Evolutionary conservation across 30 jellyfish, hydroid and myxozoan genomes (phyloP), one percentile per base, ranked within the genome.

Genomic region (Catostylus mosaicus): DNA sequence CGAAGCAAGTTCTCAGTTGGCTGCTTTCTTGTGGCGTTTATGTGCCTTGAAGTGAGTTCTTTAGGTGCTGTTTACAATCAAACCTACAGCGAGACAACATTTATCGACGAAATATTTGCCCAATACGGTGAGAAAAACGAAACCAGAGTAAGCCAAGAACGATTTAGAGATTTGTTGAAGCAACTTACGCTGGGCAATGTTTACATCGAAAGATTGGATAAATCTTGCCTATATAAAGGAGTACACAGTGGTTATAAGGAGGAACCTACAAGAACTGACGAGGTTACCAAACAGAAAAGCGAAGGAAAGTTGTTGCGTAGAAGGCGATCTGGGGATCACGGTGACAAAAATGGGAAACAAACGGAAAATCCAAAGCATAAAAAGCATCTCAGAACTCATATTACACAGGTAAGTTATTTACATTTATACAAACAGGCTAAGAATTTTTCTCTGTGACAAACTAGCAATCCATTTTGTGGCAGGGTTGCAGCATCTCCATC

Each of bases 131-230:
- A 73, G 27, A 65, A 66, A 10, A 78, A 88, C 34, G 82, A 32
- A 20, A 59, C 89, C 37, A 6, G 24, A 1, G 79, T 88, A 30
- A 45, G 60, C 0, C 88, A 46, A 14, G 37, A 23, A 30, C 66
- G 43, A n/a, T 78, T 88, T 63, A 66, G 26, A 1, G 34, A 24
- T 31, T 30, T 88, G 67, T 62, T 88, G 74, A 60, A 57, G 60
- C 83, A 61, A n/a, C 71, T 88, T 0, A 61, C 88, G 23, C 82
- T 88, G 11, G 96, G 96, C 31, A 71, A 51, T 71, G 91, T 88
- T 22, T 65, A 47, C 62, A 38, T 88, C 31, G 89, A 72, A 59
- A 77, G 83, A n/a, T 63, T 72, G 70, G 96, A 88, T 61, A 74
- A 61, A 14, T 56, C 14, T 54, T 88, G 96, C 47, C 45, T 37